These are phyloP conservation scores for Auanema freiburgensis DNA, from an alignment of 2,888 invertebrate genomes.

Conservation along the genomic window DNA sequence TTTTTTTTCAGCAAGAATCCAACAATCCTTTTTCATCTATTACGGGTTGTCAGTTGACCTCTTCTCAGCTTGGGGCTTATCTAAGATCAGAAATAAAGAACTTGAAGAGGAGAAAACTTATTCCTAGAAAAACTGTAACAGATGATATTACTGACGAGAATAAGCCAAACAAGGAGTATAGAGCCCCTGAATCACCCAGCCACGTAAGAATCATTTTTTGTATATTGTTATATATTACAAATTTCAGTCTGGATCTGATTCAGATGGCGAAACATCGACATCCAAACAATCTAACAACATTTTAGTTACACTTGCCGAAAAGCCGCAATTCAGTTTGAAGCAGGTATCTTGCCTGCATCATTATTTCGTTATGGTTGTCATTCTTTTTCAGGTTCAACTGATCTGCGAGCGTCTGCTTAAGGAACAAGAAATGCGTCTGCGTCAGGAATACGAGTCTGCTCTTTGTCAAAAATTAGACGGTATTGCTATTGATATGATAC, in stretches of 20 bases:
- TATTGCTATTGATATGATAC: slow-evolving; percentile 28
- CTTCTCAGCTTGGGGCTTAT: slow-evolving; percentile 58
- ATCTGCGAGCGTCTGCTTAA: slow-evolving; percentile 96
- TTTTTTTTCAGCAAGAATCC: not conserved
- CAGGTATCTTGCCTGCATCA: slow-evolving; percentile 24
- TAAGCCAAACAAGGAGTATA: slow-evolving; percentile 14
- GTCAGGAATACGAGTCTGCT: slow-evolving; percentile 91
- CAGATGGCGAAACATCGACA: slow-evolving; percentile 47
- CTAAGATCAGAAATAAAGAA: slow-evolving; percentile 54
- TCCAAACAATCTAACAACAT: slow-evolving; percentile 1
- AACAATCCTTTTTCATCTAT: slow-evolving; percentile 38
- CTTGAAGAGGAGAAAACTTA: slow-evolving; percentile 54
- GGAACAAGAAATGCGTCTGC: slow-evolving; percentile 88
- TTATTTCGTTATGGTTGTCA: not conserved
- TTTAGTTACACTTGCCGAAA: slow-evolving; percentile 33
- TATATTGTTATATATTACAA: not conserved
- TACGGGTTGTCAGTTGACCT: slow-evolving; percentile 36
- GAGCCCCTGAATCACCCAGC: slow-evolving; percentile 24
- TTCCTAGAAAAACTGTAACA: slow-evolving; percentile 38
- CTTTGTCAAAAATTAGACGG: slow-evolving; percentile 85
- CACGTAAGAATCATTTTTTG: slow-evolving; percentile 15
- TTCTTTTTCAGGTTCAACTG: slow-evolving; percentile 78
- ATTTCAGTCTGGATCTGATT: slow-evolving; percentile 59
- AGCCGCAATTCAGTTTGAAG: slow-evolving; percentile 51
- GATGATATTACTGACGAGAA: slow-evolving; percentile 16